Conservation (phyloP, 2,797 vertebrate species). For the Syngnathus rostellatus region DNA sequence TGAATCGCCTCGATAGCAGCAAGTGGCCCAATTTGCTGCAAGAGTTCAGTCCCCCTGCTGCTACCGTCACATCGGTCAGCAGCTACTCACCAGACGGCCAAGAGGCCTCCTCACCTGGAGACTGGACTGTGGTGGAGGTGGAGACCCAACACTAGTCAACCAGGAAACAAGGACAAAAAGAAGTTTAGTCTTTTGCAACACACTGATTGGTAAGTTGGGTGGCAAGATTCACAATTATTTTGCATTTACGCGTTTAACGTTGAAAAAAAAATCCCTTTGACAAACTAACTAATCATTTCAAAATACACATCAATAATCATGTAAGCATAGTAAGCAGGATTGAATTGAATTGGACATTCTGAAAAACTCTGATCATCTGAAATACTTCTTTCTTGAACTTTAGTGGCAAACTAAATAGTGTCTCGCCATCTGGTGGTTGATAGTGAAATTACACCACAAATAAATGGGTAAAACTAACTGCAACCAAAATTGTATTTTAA, state of each 20-base stretch:
- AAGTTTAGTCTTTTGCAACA: not conserved
- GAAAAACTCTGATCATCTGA: too few relatives aligned
- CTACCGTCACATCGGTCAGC: slow-evolving; percentile 82
- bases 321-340: too few relatives aligned
- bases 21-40: slow-evolving; percentile 79
- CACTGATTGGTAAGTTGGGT: not conserved
- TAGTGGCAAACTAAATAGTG: too few relatives aligned
- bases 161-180: slow-evolving; percentile 14
- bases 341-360: too few relatives aligned
- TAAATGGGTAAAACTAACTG: too few relatives aligned
- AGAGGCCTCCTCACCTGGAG: slow-evolving; percentile 69
- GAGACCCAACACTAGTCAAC: slow-evolving; percentile 78
- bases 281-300: too few relatives aligned
- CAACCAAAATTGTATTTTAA: too few relatives aligned
- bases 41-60: slow-evolving; percentile 70
- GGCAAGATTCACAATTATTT: not conserved
- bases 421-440: too few relatives aligned
- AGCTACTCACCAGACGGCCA: slow-evolving; percentile 80
- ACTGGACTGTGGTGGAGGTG: slow-evolving; percentile 88
- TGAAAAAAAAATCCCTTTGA: too few relatives aligned
- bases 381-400: too few relatives aligned
- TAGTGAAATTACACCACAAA: too few relatives aligned
- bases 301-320: too few relatives aligned
- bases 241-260: not conserved
- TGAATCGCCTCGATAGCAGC: slow-evolving; percentile 76